Base-by-base conservation (phyloP, 2,797 vertebrate species). In the Hapalemur alaotrensis region DNA sequence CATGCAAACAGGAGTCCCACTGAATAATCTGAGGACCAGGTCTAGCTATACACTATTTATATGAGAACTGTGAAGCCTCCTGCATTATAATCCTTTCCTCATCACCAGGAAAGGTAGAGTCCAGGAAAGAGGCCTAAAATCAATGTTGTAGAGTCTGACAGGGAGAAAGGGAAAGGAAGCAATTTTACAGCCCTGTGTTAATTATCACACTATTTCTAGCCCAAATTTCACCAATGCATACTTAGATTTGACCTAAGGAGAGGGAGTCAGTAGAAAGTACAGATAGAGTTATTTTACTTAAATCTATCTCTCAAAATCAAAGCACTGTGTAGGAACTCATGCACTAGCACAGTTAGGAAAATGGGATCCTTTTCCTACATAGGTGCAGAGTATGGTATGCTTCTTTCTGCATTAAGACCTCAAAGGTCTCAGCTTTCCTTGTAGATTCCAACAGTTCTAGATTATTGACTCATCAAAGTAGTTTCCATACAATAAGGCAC, bases 301-400 rank as follows among this genome's bases (percentile, higher is more conserved):
- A 76, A 91, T 69, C 6, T 88, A 91, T 69, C 6, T 88, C 25
- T 93, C 32, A 63, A 93, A 46, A 14, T 52, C 32, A 59, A 93
- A 75, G 25, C 2, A 57, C 14, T 83, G 8, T 2, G 14, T 43
- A 67, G 13, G 28, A 20, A 86, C 0, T 41, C 2, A 32, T 25
- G 14, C 10, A 15, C 72, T 70, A 94, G 10, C 43, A 10, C 25
- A 81, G 20, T 92, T 41, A 70, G 6, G 32, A 15, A 48, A 61
- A 18, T 63, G 17, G 41, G 50, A 82, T 80, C 38, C 4, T 65
- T 91, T 76, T 4, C 13, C 30, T 30, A 63, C 12, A 5, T 1
- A 63, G 25, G 11, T 43, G n/a, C 3, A 69, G 7, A 72, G 13
- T 10, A 65, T 3, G 10, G 1, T 43, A 4, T 84, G 4, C 22